These are phyloP conservation scores for Protophormia terraenovae DNA, from an alignment of 2,888 invertebrate genomes.

Conservation along the genomic window DNA sequence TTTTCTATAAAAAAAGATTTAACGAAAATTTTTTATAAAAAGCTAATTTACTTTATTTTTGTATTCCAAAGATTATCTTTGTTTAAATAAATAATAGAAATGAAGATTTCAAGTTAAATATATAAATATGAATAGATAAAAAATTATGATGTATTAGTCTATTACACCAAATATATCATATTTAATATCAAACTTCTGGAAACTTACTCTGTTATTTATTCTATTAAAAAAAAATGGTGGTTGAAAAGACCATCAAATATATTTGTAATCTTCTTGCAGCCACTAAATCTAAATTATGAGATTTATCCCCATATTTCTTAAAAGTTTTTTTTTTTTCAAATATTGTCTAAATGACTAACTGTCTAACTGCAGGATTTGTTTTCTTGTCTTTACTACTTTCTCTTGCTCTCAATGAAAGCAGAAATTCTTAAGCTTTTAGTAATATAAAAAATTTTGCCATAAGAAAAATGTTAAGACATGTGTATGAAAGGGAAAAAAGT, in stretches of 20 bases:
- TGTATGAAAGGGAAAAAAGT: slow-evolving; percentile 13
- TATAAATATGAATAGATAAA: background rate
- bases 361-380: slow-evolving; percentile 8
- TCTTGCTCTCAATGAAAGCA: background rate
- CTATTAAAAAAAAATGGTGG: background rate
- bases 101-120: too few species aligned
- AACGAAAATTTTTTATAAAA: too few species aligned
- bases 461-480: background rate
- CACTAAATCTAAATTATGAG: slow-evolving; percentile 12
- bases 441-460: background rate
- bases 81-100: too few species aligned
- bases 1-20: too few species aligned
- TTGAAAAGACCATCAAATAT: background rate
- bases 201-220: background rate
- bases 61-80: too few species aligned
- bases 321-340: background rate
- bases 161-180: background rate
- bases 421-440: slow-evolving; percentile 13
- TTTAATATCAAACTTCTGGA: background rate
- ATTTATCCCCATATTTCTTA: slow-evolving; percentile 8
- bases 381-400: too few species aligned
- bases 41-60: too few species aligned
- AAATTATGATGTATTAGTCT: background rate
- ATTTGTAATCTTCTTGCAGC: slow-evolving; percentile 3
- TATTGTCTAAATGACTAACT: slow-evolving; percentile 18